Base-by-base conservation (phyloP, 2,888 invertebrate genomes). In the Quadriops clusia region DNA sequence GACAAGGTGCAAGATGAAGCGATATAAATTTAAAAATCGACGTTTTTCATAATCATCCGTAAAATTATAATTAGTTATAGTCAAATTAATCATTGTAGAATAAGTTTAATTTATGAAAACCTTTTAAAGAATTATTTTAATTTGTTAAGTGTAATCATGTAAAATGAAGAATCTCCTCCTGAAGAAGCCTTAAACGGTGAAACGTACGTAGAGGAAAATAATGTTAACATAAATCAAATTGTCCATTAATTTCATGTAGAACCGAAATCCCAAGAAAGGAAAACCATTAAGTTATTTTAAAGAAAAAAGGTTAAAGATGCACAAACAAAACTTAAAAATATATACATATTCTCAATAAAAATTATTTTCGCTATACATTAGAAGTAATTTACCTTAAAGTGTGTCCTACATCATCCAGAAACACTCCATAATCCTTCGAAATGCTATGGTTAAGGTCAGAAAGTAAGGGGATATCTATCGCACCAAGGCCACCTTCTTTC, bases 371-470 rank as follows among this genome's bases (percentile, higher is more conserved):
- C 18, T 18, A 23, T 23, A 9, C n/a, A 22, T 15, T 21, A 20
- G 14, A 17, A 17, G 17, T 9, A 7, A 17, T 7, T 23, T 58
- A 77, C 77, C 77, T 70, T 5, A 89, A 62, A 13, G 90, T 84
- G 53, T 93, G 90, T 0, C 93, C 93, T 37, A 86, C 65, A 53
- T 91, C 89, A 50, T 91, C 87, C 34, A 93, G 64, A 53, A 85
- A 91, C 2, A 94, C 93, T 2, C 93, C 93, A 65, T 94, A 94
- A 53, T 90, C 87, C 56, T 86, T 85, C 16, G 90, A 76, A 50
- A 94, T 93, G 40, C 77, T 80, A 55, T 90, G 90, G 26, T 83
- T 87, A 33, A 90, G 66, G 60, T 94, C 94, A 29, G 91, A 90
- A n/a, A 94, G 61, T 4, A 94, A 60, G 1, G 93, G 91, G 49